Evolutionary conservation across 2,113 vertebrate genomes (phyloP).

Genomic region (Rattus norvegicus): GRCr8 NC_086020.1:186048001-186048500

Average conservation of each 20-base stretch:
- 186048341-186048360: slow-evolving; percentile 22
- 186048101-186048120: not conserved
- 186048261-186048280: not conserved
- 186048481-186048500: not conserved
- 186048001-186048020: not conserved
- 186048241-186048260: too few species aligned
- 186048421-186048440: slow-evolving; percentile 19
- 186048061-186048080: not conserved
- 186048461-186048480: not conserved
- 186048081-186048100: not conserved
- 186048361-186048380: not conserved
- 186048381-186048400: not conserved
- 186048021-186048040: not conserved
- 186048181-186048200: not conserved
- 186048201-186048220: not conserved
- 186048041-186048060: not conserved
- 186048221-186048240: too few species aligned
- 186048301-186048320: not conserved
- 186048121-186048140: not conserved
- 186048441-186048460: not conserved
- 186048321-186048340: not conserved
- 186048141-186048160: not conserved
- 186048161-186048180: not conserved
- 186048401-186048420: not conserved
- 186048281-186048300: not conserved